Base-by-base conservation (phyloP, 2,797 vertebrate genomes). In the Sebastes melanostomus region DNA sequence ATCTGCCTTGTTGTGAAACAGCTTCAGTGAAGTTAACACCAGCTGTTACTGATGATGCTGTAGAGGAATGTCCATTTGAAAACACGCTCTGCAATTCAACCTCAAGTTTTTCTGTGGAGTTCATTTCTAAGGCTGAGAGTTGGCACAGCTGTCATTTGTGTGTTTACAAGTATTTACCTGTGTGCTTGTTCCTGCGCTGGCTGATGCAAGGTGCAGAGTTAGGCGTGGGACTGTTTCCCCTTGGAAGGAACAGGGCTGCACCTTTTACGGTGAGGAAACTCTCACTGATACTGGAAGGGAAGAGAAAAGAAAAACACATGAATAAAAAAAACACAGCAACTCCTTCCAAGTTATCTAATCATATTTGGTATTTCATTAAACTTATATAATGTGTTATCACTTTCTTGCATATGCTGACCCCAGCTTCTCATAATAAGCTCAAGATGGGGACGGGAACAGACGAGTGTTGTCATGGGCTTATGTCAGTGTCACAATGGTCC, bases 191-290 rank as follows among this genome's bases (percentile, higher is more conserved):
- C 86, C 95, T 95, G 84, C 96, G 94, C 93, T 99, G 98, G 93
- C 94, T 97, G 95, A 97, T 93, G 81, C 93, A 92, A 82, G 98
- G 97, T 54, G 96, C 88, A 8, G 97, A 95, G 0, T 96, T 97
- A 3, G 97, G 91, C 7, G 94, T 91, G 75, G 96, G 95, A 67
- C 97, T 97, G 94, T 98, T 98, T 86, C 98, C 98, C 54, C 97
- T 94, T 2, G 98, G 98, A 24, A 99, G 96, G 93, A 99, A 99
- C 84, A 99, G 96, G 5, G 98, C 98, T 18, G 98, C 98, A 55
- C 98, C 98, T 96, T 99, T 99, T 61, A 99, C 98, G 1, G 98
- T 98, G 83, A 99, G 96, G 92, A 99, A 99, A 91, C 97, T 99
- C 94, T 99, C 98, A 22, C 97, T 99, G 96, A 99, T 99, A 92